Evolutionary conservation across 2,113 vertebrate genomes (phyloP).

Genomic region (Eulacestoma nigropectus): DNA sequence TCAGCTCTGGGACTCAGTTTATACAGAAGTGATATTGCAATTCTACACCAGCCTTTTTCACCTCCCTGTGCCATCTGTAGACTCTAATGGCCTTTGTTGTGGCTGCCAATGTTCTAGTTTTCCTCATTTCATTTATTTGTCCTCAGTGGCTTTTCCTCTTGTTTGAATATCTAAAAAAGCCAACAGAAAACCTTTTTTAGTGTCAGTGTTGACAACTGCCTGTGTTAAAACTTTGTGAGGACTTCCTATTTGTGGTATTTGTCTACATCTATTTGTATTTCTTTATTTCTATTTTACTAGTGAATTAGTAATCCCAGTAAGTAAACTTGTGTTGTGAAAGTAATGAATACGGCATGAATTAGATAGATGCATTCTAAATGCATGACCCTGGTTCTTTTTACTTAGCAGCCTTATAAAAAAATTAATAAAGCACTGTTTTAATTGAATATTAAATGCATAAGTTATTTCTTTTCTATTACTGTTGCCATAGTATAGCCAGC

Average conservation of each 20-base stretch:
- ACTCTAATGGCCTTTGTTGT: not conserved
- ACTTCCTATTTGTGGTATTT: not conserved
- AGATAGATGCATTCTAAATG: not conserved
- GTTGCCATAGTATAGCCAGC: fast-evolving
- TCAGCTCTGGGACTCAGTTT: not conserved
- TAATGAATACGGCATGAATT: not conserved
- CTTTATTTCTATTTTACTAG: not conserved
- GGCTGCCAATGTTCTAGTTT: fast-evolving
- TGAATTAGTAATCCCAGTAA: not conserved
- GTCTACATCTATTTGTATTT: not conserved
- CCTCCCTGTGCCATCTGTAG: fast-evolving
- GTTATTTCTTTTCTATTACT: not conserved
- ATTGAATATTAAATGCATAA: not conserved
- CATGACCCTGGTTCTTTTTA: not conserved
- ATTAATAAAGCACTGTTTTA: not conserved
- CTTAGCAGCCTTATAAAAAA: not conserved
- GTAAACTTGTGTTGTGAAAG: not conserved
- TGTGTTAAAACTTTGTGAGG: not conserved
- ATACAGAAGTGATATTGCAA: not conserved
- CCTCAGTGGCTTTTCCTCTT: not conserved
- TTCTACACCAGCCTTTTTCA: not conserved
- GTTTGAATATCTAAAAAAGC: not conserved
- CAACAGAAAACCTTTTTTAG: not conserved
- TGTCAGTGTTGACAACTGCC: not conserved
- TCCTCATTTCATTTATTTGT: not conserved